Evolutionary conservation across 2,888 invertebrate genomes (phyloP).

Genomic region (Athalia cordata): DNA sequence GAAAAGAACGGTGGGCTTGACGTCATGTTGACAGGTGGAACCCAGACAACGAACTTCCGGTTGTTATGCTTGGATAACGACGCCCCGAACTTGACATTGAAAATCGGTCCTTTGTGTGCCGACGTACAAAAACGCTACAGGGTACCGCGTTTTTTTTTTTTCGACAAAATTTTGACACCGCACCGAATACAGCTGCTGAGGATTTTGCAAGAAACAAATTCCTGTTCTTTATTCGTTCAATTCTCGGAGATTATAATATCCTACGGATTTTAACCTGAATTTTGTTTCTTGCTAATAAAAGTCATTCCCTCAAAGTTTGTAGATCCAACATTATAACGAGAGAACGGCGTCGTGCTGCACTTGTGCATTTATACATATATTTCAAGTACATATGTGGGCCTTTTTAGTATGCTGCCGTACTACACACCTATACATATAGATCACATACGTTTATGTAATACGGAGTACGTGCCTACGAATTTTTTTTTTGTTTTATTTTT

Average conservation of each 20-base stretch:
- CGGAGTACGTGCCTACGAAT: conserved; percentile 20
- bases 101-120: conserved; percentile 23
- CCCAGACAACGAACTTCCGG: conserved; percentile 59
- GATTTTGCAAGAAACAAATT: no score
- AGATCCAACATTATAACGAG: not conserved
- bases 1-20: conserved; percentile 51
- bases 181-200: not conserved
- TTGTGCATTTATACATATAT: not conserved
- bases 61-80: conserved; percentile 49
- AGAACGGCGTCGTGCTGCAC: not conserved
- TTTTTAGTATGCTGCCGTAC: conserved; percentile 14
- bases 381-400: not conserved
- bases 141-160: not conserved
- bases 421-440: not conserved
- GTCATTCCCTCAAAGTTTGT: not conserved
- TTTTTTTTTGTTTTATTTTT: conserved; percentile 13
- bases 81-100: conserved; percentile 47
- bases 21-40: conserved; percentile 59
- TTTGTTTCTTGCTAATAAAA: no score
- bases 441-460: conserved; percentile 17
- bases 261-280: no score
- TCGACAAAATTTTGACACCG: not conserved
- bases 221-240: no score
- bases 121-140: not conserved
- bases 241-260: no score